Base-by-base conservation (phyloP, 2,113 vertebrate species). In the Pseudolaguvia tuberculata region DNA sequence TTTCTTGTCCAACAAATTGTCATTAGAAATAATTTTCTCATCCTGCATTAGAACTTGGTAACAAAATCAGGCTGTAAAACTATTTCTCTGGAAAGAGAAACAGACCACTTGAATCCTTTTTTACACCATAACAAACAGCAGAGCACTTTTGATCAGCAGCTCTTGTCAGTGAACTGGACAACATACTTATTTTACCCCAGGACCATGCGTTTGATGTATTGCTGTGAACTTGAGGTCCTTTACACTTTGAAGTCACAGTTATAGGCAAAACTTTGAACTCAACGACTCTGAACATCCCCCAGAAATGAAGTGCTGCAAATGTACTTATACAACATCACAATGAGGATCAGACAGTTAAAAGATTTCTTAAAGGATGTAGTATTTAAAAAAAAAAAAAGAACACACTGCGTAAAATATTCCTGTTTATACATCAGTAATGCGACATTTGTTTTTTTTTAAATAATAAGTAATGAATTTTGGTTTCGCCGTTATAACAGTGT, bases 261-360 rank as follows among this genome's bases (percentile, higher is more conserved):
- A 9, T 35, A 45, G 53, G 70, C 70, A 53, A 57, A 71, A 50
- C 63, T 67, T 67, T 67, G 63, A 67, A 67, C 63, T 67, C 14
- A 50, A 27, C 23, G 50, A 12, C 45, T 67, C 9, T 35, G 67
- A 70, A 70, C 50, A 15, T 52, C 48, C 20, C 53, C 67, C 67
- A 51, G 51, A 70, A 53, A 50, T 55, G 20, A 23, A 55, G 51
- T 70, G n/a, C 35, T 23, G 31, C 39, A 23, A 55, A n/a, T 5
- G 50, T 21, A 53, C 50, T 55, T 70, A n/a, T 20, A 42, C 31
- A 55, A 42, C 7, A n/a, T 53, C 50, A 69, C 12, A 35, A 35
- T 15, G 67, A 20, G 42, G 50, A 21, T 35, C 50, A 69, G 67
- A 69, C 67, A 53, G 21, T 27, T 7, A 50, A 53, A 53, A 2